These are phyloP conservation scores for Helarctos malayanus DNA, from an alignment of 2,797 vertebrate species.

Conservation along the genomic window DNA sequence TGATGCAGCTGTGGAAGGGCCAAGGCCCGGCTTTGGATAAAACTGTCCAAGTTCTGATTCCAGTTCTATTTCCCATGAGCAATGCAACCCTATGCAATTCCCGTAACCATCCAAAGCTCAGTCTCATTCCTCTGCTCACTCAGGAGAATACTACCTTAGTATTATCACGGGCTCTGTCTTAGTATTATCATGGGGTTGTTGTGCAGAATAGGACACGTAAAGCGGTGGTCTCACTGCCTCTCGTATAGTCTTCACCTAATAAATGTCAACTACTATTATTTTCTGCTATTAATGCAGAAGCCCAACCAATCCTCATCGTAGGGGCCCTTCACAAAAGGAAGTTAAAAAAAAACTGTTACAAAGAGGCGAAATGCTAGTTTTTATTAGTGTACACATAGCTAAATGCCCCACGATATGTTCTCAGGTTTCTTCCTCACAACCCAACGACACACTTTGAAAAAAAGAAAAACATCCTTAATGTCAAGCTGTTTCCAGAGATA, in stretches of 20 bases:
- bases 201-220: neutral
- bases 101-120: neutral
- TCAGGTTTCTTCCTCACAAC: constrained; percentile 40
- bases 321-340: neutral
- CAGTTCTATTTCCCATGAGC: neutral
- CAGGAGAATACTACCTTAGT: neutral
- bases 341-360: constrained; percentile 53
- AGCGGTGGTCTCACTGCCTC: neutral
- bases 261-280: constrained; percentile 23
- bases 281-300: constrained; percentile 16
- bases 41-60: neutral
- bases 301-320: neutral
- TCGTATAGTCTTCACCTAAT: neutral
- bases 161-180: neutral
- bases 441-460: constrained; percentile 58
- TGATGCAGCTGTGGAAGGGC: neutral
- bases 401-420: constrained; percentile 34
- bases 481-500: constrained; percentile 72
- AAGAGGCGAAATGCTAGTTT: constrained; percentile 11
- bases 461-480: constrained; percentile 62
- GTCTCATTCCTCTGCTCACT: neutral
- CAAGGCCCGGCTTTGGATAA: neutral
- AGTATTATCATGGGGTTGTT: neutral
- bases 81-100: neutral
- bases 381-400: constrained; percentile 62